Percentiles rank a stretch among this genome's conserved stretches.
Evolutionary conservation across 2,888 invertebrate species (phyloP).

Genomic region (Dasypolia templi): DNA sequence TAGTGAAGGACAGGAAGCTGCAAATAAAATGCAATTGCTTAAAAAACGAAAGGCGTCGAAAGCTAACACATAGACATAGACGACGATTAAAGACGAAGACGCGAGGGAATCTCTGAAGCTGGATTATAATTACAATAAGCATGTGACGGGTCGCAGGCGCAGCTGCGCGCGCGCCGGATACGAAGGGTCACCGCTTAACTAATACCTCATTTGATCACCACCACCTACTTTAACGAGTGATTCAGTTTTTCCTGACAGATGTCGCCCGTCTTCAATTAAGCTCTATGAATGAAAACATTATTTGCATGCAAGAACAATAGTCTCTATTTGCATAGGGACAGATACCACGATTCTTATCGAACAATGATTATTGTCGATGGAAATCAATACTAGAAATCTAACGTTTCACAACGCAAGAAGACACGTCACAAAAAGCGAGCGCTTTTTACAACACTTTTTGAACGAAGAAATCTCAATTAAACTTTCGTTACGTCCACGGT

Average conservation of each 20-base stretch:
- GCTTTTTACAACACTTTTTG: constrained; percentile 73
- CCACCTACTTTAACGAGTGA: constrained; percentile 84
- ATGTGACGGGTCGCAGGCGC: constrained; percentile 78
- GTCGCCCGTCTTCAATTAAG: constrained; percentile 85
- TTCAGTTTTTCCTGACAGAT: constrained; percentile 89
- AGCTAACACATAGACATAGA: constrained; percentile 51
- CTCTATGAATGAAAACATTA: constrained; percentile 86
- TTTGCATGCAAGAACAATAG: constrained; percentile 87
- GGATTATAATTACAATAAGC: constrained; percentile 82
- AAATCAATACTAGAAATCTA: constrained; percentile 88
- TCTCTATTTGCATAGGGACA: constrained; percentile 84
- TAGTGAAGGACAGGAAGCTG: constrained; percentile 2
- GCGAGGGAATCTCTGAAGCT: constrained; percentile 71
- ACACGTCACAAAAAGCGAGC: constrained; percentile 72
- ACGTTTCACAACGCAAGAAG: constrained; percentile 79
- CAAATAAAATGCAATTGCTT: constrained; percentile 16
- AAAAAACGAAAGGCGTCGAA: constrained; percentile 39
- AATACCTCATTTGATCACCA: constrained; percentile 83
- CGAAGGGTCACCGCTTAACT: constrained; percentile 88
- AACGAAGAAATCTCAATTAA: constrained; percentile 75
- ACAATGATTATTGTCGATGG: constrained; percentile 87
- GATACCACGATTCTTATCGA: constrained; percentile 75
- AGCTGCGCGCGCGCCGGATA: constrained; percentile 87
- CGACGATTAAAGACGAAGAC: constrained; percentile 67
- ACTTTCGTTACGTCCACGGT: constrained; percentile 80